Evolutionary conservation across 2,113 vertebrate species (phyloP).

Genomic region (Condylura cristata): DNA sequence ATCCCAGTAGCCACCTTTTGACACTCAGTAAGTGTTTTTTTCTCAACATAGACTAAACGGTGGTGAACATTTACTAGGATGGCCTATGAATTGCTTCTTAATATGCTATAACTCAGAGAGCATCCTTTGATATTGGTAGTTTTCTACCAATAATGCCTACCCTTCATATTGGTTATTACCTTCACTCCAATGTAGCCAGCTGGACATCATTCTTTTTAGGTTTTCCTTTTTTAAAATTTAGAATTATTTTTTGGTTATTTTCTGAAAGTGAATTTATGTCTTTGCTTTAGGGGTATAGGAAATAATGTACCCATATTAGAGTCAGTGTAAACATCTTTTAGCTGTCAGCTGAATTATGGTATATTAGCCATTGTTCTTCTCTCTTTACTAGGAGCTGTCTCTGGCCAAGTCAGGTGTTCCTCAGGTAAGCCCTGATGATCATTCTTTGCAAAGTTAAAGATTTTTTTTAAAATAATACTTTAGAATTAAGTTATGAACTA

Average conservation of each 20-base stretch:
- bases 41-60: background rate
- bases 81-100: background rate
- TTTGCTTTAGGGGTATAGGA: background rate
- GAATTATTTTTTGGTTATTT: background rate
- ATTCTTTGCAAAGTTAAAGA: conserved; percentile 55
- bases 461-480: conserved; percentile 44
- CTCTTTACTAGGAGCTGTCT: conserved; percentile 73
- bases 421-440: conserved; percentile 69
- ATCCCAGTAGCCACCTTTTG: background rate
- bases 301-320: too few species aligned
- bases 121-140: background rate
- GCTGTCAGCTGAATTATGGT: background rate
- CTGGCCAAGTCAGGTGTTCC: conserved; percentile 75
- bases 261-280: background rate
- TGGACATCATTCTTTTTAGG: background rate
- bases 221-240: background rate
- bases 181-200: background rate
- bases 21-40: background rate
- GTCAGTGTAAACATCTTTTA: background rate
- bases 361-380: conserved; percentile 68
- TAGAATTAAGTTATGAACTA: background rate
- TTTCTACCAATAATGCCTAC: background rate
- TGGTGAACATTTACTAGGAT: background rate
- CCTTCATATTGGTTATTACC: background rate
- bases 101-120: background rate